Evolutionary conservation across 1,140 invertebrate genomes (phyloP).

Genomic region (Coelopa frigida): DNA sequence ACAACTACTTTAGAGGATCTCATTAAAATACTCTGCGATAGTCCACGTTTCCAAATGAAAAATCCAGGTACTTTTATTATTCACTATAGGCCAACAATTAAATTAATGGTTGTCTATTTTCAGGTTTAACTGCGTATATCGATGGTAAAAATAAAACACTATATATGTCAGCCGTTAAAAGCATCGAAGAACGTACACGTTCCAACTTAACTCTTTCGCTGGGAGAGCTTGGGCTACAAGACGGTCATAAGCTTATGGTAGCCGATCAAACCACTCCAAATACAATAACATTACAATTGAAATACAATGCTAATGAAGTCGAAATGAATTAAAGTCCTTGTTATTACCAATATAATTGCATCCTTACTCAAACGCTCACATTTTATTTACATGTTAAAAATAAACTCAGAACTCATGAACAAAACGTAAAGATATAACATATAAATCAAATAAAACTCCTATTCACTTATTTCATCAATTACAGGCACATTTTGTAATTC

Average conservation of each 20-base stretch:
- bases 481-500: slow-evolving; percentile 44
- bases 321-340: slow-evolving; percentile 45
- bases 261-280: slow-evolving; percentile 85
- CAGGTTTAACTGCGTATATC: slow-evolving; percentile 43
- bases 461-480: slow-evolving; percentile 44
- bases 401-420: no score
- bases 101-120: no score
- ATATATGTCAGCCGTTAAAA: slow-evolving; percentile 83
- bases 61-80: slow-evolving; percentile 53
- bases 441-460: slow-evolving; percentile 41
- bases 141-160: slow-evolving; percentile 84
- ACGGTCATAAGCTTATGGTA: slow-evolving; percentile 79
- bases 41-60: slow-evolving; percentile 72
- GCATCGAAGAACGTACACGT: slow-evolving; percentile 81
- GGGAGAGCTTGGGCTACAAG: slow-evolving; percentile 69
- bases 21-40: slow-evolving; percentile 70
- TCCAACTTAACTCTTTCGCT: slow-evolving; percentile 82
- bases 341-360: no score
- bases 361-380: no score
- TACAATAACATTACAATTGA: slow-evolving; percentile 63
- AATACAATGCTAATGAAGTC: slow-evolving; percentile 51
- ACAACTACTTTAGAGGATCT: slow-evolving; percentile 76
- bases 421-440: slow-evolving; percentile 40
- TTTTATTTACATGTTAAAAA: no score
- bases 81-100: no score